phyloP scores from a whole-genome alignment of 1,140 invertebrate species.

The Latrodectus geometricus region DNA sequence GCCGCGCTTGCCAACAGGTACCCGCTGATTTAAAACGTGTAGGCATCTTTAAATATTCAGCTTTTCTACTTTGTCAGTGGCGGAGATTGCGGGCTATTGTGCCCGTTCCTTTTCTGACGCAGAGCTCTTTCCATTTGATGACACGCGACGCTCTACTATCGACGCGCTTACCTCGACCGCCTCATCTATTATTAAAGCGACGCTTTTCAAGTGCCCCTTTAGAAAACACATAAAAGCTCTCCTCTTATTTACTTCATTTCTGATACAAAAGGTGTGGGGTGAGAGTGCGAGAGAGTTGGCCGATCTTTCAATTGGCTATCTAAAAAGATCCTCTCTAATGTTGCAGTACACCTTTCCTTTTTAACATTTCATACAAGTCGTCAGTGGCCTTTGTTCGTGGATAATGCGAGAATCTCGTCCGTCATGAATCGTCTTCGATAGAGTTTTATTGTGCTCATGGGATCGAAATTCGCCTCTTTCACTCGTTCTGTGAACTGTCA shows the following conservation, averaged over 20 bases:
- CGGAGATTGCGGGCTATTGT: slow-evolving; percentile 56
- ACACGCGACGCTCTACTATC: slow-evolving; percentile 24
- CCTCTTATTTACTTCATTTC: slow-evolving; percentile 51
- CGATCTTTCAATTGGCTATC: slow-evolving; percentile 12
- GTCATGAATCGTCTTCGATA: slow-evolving; percentile 32
- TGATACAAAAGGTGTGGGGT: slow-evolving; percentile 26
- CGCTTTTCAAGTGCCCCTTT: slow-evolving; percentile 47
- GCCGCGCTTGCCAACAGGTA: slow-evolving; percentile 48
- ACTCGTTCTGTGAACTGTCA: not conserved
- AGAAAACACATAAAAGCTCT: slow-evolving; percentile 45
- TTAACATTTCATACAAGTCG: slow-evolving; percentile 45
- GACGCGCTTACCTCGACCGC: slow-evolving; percentile 40
- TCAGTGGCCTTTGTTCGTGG: slow-evolving; percentile 14
- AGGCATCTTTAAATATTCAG: slow-evolving; percentile 45
- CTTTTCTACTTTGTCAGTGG: slow-evolving; percentile 44
- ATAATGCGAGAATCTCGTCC: slow-evolving; percentile 25
- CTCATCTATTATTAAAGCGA: slow-evolving; percentile 50
- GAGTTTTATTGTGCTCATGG: not conserved
- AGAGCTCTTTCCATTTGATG: slow-evolving; percentile 25
- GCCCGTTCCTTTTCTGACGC: slow-evolving; percentile 18
- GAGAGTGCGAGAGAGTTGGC: slow-evolving; percentile 1
- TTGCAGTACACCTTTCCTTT: slow-evolving; percentile 19
- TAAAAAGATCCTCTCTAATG: slow-evolving; percentile 8
- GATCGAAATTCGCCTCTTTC: no score
- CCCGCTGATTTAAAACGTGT: slow-evolving; percentile 21